Evolutionary conservation across 2,888 invertebrate genomes (phyloP), one percentile per base, ranked within the genome.

Genomic region (Achlya flavicornis): DNA sequence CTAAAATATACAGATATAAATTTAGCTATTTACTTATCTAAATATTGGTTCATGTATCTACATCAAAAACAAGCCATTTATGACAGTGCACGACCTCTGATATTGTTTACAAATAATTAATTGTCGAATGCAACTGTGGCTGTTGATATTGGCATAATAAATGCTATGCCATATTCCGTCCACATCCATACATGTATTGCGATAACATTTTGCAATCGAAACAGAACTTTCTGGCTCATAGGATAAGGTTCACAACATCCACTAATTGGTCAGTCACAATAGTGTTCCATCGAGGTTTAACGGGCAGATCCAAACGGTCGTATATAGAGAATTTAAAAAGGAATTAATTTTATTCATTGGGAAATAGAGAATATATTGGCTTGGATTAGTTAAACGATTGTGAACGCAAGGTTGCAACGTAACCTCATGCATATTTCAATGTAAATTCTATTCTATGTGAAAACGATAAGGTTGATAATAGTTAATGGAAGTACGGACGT

Each of bases 51-150:
- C 75, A 77, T 70, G 73, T 67, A 66, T 74, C 66, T 73, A 70
- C 64, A 75, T 75, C 75, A 74, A 75, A 74, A 73, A 68, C 77
- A 73, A 70, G 75, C 80, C 84, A 85, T 88, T 90, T 90, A 91
- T 89, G 89, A 79, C 71, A 72, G 75, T 72, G 79, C 89, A 89
- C 87, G 87, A 79, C 75, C 79, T 79, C 80, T 75, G 76, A 80
- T 80, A 87, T 87, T 92, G 91, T 93, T 92, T 92, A 89, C 93
- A 88, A 92, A 92, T 93, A 93, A 93, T 92, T 93, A 92, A 93
- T 92, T 85, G 91, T 84, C 89, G 83, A 87, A 86, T 89, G 89
- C 91, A 91, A 91, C 89, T 91, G 90, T 79, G 85, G 80, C 87
- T 86, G 85, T 89, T 88, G 88, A 88, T 91, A 91, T 85, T 89